A percentile compares a stretch with the other conserved stretches of the same genome.
Conservation (phyloP, 2,113 vertebrate genomes). For the Lophura nycthemera region DNA sequence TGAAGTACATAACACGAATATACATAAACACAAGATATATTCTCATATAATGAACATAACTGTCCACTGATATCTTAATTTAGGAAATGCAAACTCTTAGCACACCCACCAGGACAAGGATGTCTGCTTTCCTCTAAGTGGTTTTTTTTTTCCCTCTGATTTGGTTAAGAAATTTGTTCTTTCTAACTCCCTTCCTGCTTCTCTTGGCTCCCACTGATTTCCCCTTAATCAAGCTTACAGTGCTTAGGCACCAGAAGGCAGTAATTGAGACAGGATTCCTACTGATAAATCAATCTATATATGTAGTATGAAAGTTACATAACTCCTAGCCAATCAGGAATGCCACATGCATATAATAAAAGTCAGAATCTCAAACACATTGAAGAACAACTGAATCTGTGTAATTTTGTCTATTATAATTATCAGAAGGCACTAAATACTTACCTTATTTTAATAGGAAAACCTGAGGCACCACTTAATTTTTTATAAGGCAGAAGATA, state of each 20-base stretch:
- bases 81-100: background rate
- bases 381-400: background rate
- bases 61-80: background rate
- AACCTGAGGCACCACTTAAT: background rate
- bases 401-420: background rate
- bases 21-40: background rate
- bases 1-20: background rate
- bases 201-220: constrained; percentile 2
- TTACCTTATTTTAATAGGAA: background rate
- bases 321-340: background rate
- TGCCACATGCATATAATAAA: background rate
- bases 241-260: background rate
- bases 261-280: background rate
- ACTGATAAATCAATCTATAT: background rate
- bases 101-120: background rate
- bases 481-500: background rate
- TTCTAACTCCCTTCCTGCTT: background rate
- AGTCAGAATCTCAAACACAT: background rate
- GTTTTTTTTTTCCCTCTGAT: background rate
- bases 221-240: background rate
- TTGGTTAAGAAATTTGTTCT: background rate
- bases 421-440: background rate
- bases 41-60: background rate
- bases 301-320: background rate
- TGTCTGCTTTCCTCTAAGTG: background rate